These are phyloP conservation scores for Bovichtus variegatus DNA, from an alignment of 2,797 vertebrate genomes.

Conservation along the genomic window DNA sequence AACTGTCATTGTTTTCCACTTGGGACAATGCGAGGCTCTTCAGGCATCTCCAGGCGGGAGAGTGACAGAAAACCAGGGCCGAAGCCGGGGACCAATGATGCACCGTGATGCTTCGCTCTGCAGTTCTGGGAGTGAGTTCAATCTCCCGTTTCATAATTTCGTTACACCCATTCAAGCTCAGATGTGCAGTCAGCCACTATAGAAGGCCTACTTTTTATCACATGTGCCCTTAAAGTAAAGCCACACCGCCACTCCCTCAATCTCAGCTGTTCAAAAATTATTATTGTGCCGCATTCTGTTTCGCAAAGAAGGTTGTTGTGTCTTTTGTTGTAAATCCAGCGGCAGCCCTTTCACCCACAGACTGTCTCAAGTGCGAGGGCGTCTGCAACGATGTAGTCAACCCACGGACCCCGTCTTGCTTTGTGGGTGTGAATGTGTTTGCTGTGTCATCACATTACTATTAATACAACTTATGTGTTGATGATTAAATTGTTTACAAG, in stretches of 20 bases:
- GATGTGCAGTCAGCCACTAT: constrained; percentile 16
- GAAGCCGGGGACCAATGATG: constrained; percentile 37
- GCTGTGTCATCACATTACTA: too few species aligned
- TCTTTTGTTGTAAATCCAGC: too few species aligned
- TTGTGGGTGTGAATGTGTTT: too few species aligned
- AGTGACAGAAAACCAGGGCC: constrained; percentile 13
- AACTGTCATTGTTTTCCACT: constrained; percentile 65
- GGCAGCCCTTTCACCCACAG: too few species aligned
- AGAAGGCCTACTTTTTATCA: constrained; percentile 21
- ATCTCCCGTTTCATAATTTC: constrained; percentile 59
- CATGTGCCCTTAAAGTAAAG: not conserved
- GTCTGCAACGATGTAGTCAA: too few species aligned
- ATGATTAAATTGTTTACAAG: too few species aligned
- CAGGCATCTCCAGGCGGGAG: constrained; percentile 32
- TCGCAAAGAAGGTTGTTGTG: too few species aligned
- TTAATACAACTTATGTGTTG: too few species aligned
- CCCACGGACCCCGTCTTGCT: too few species aligned
- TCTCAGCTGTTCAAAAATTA: not conserved
- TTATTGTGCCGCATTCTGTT: too few species aligned
- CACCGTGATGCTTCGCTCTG: constrained; percentile 52
- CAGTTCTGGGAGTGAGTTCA: constrained; percentile 66
- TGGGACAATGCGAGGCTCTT: constrained; percentile 48
- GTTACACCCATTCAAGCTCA: constrained; percentile 54
- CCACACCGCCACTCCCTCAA: not conserved
- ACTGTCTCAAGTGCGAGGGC: too few species aligned